A percentile compares a stretch with the other conserved stretches of the same genome.
Evolutionary conservation across 64 coral and sea anemone species (phyloP).

Genomic region (Actinia equina): DNA sequence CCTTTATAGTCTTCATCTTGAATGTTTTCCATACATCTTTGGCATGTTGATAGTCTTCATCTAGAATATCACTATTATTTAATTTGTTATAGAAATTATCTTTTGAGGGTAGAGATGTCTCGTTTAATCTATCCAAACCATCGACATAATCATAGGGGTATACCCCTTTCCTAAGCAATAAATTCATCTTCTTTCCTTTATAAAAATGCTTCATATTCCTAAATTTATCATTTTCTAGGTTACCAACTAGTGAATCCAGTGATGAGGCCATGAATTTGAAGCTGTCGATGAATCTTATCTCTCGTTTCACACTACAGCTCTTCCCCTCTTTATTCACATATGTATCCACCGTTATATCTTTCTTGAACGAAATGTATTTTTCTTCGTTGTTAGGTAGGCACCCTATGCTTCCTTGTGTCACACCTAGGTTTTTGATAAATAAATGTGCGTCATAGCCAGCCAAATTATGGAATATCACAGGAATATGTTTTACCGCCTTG

Average conservation of each 20-base stretch:
- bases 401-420: not conserved
- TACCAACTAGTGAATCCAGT: slow-evolving; percentile 12
- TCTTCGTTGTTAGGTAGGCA: slow-evolving; percentile 33
- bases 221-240: not conserved
- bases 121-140: not conserved
- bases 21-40: not conserved
- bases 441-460: slow-evolving; percentile 32
- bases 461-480: slow-evolving; percentile 32
- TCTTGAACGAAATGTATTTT: slow-evolving; percentile 41
- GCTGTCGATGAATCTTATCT: slow-evolving; percentile 25
- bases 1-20: not conserved
- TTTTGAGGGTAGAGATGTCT: too few species aligned
- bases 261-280: slow-evolving; percentile 3
- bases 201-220: not conserved
- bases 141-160: slow-evolving; percentile 32
- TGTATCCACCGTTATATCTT: slow-evolving; percentile 19
- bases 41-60: not conserved
- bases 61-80: not conserved
- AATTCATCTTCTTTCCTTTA: not conserved
- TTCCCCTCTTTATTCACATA: not conserved
- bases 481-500: not conserved
- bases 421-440: slow-evolving; percentile 21
- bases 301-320: not conserved
- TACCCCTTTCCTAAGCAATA: slow-evolving; percentile 35
- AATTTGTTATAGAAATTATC: not conserved